A percentile compares a stretch with the other conserved stretches of the same genome.
Evolutionary conservation across 2,113 vertebrate species (phyloP).

Genomic region (Silurus glanis): DNA sequence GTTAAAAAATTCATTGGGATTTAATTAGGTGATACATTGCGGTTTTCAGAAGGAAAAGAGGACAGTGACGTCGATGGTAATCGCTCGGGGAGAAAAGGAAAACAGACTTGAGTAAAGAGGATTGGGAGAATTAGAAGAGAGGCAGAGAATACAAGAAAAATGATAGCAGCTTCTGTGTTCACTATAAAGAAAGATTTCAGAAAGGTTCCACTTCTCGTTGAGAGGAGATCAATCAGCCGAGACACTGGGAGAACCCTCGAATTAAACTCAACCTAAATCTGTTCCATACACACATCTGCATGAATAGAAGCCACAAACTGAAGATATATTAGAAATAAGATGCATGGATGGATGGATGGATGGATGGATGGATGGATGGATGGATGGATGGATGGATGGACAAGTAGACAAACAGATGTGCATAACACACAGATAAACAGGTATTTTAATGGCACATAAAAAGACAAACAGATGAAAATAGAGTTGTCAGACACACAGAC

Average conservation of each 20-base stretch:
- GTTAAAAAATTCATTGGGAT: slow-evolving; percentile 39
- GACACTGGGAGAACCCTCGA: not conserved
- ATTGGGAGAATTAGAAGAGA: slow-evolving; percentile 27
- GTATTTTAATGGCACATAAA: not conserved
- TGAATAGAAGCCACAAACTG: not conserved
- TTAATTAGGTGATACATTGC: slow-evolving; percentile 31
- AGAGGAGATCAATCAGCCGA: not conserved
- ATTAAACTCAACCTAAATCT: not conserved
- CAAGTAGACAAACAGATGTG: not conserved
- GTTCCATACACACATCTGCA: not conserved
- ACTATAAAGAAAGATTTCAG: not conserved
- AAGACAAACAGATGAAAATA: no score
- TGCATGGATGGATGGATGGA: not conserved
- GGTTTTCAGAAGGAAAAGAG: slow-evolving; percentile 8
- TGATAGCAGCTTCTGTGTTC: not conserved
- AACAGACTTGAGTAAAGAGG: slow-evolving; percentile 28
- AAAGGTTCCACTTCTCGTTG: not conserved
- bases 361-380: not conserved
- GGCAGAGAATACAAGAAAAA: no score
- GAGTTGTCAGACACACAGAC: not conserved
- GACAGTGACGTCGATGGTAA: slow-evolving; percentile 21
- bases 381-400: not conserved
- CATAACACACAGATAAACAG: not conserved
- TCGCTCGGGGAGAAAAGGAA: not conserved
- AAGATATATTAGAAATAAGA: no score